These are phyloP conservation scores for Rutilus rutilus DNA, from an alignment of 2,113 vertebrate species.

Conservation along the genomic window DNA sequence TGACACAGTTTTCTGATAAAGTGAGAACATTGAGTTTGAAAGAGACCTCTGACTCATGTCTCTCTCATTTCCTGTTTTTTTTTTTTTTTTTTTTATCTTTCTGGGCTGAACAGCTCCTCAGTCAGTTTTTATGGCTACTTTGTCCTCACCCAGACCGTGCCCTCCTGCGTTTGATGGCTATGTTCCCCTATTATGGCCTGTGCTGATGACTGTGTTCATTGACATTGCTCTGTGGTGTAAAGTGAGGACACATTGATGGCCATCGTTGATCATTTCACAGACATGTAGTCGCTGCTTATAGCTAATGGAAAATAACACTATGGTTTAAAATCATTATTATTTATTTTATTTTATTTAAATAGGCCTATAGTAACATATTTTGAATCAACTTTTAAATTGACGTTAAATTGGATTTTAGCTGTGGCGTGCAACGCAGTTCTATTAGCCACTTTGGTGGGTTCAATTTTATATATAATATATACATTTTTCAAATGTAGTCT, in stretches of 20 bases:
- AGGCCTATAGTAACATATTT: neutral
- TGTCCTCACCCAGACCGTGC: conserved; percentile 70
- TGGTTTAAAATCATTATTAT: conserved; percentile 42
- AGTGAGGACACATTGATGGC: conserved; percentile 23
- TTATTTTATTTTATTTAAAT: neutral
- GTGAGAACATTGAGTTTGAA: conserved; percentile 70
- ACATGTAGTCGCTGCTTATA: neutral
- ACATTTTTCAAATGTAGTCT: no score
- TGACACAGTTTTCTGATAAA: conserved; percentile 75
- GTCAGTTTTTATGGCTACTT: conserved; percentile 75
- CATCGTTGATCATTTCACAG: conserved; percentile 28
- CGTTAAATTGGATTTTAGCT: neutral
- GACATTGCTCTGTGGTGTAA: conserved; percentile 70
- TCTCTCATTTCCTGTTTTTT: conserved; percentile 42
- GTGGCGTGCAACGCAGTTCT: no score
- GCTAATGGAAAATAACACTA: conserved; percentile 5
- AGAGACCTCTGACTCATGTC: conserved; percentile 61
- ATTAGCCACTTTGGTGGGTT: no score
- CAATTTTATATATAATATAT: no score
- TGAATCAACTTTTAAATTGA: no score
- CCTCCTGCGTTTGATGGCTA: conserved; percentile 67
- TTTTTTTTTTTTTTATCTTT: conserved; percentile 27
- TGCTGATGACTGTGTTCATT: conserved; percentile 72
- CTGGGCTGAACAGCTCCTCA: conserved; percentile 74
- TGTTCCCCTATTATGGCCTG: conserved; percentile 70